These are phyloP conservation scores for Drosophila barbarae DNA, from an alignment of 2,888 invertebrate genomes.

Conservation along the genomic window DNA sequence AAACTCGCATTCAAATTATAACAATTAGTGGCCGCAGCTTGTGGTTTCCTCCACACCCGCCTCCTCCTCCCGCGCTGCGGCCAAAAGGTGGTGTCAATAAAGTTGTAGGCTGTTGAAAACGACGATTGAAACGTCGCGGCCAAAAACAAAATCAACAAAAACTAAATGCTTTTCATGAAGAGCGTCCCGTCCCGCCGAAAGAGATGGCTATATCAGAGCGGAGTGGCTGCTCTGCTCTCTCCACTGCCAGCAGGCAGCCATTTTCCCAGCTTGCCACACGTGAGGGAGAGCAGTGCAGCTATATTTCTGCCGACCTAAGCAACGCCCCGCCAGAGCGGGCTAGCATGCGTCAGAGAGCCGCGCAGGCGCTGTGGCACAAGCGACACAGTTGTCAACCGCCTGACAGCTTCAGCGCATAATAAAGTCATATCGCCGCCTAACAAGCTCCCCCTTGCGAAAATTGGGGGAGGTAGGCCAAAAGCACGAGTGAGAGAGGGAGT, in stretches of 20 bases:
- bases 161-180: slow-evolving; percentile 56
- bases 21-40: slow-evolving; percentile 50
- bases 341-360: slow-evolving; percentile 28
- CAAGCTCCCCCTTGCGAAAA: slow-evolving; percentile 60
- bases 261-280: slow-evolving; percentile 56
- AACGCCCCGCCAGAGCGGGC: slow-evolving; percentile 47
- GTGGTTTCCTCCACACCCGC: slow-evolving; percentile 11
- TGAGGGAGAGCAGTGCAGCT: slow-evolving; percentile 45
- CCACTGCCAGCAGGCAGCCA: slow-evolving; percentile 65
- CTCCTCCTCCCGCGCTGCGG: neutral
- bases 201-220: slow-evolving; percentile 61
- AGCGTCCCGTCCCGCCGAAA: slow-evolving; percentile 4
- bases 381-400: slow-evolving; percentile 76
- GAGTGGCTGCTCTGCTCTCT: slow-evolving; percentile 17
- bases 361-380: slow-evolving; percentile 49
- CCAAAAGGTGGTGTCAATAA: slow-evolving; percentile 62
- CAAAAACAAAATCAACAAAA: slow-evolving; percentile 70
- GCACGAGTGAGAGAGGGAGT: slow-evolving; percentile 14
- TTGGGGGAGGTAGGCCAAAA: slow-evolving; percentile 41
- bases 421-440: slow-evolving; percentile 76
- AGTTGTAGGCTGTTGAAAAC: slow-evolving; percentile 60
- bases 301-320: slow-evolving; percentile 22
- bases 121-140: slow-evolving; percentile 74
- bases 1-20: slow-evolving; percentile 44
- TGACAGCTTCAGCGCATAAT: slow-evolving; percentile 73